Percentiles rank a stretch among this genome's conserved stretches.
Evolutionary conservation across 2,888 invertebrate species (phyloP).

Genomic region (Temnothorax rugatulus): DNA sequence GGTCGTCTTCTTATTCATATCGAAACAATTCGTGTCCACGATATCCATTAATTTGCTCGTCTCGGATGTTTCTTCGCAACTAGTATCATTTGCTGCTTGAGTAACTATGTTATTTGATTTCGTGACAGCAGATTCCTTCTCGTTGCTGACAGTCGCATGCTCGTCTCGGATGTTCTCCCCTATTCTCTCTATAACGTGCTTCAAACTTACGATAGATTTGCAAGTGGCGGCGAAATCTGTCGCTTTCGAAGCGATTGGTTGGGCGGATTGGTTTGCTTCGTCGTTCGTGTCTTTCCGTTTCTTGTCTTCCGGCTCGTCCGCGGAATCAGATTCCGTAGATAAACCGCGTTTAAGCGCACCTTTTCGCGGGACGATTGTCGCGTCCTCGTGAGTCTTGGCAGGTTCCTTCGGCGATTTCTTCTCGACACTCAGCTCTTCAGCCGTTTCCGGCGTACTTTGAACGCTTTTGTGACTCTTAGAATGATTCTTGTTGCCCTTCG

Average conservation of each 20-base stretch:
- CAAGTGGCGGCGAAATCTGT: slow-evolving; percentile 76
- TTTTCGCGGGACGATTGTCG: slow-evolving; percentile 63
- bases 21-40: slow-evolving; percentile 36
- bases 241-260: neutral
- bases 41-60: slow-evolving; percentile 41
- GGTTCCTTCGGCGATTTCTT: slow-evolving; percentile 40
- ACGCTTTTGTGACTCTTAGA: slow-evolving; percentile 66
- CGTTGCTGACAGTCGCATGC: neutral
- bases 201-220: slow-evolving; percentile 81
- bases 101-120: slow-evolving; percentile 20
- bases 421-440: slow-evolving; percentile 59
- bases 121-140: slow-evolving; percentile 33
- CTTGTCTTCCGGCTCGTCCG: slow-evolving; percentile 71
- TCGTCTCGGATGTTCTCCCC: slow-evolving; percentile 70
- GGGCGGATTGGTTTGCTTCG: slow-evolving; percentile 49
- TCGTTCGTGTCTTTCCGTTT: slow-evolving; percentile 69
- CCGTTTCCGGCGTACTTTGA: slow-evolving; percentile 13
- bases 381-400: slow-evolving; percentile 33
- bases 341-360: slow-evolving; percentile 66
- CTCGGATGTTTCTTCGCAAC: slow-evolving; percentile 38
- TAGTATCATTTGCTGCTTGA: slow-evolving; percentile 17
- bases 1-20: slow-evolving; percentile 40
- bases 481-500: slow-evolving; percentile 65
- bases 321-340: slow-evolving; percentile 49
- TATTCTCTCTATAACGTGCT: slow-evolving; percentile 80